Percentiles rank a stretch among this genome's conserved stretches.
Conservation (phyloP, 1,140 invertebrate species). For the Apis florea region DNA sequence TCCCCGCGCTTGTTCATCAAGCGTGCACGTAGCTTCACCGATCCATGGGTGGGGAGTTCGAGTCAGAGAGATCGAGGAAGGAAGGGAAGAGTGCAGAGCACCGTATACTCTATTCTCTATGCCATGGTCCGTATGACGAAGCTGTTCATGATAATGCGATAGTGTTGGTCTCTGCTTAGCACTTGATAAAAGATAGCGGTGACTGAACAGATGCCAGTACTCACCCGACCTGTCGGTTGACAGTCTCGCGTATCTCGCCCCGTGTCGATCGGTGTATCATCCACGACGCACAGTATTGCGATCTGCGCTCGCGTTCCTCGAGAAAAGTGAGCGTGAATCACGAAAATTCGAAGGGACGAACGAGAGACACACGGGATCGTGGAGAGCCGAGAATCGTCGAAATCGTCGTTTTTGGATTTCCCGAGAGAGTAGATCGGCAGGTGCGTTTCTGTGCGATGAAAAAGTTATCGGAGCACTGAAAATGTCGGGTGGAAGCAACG, state of each 20-base stretch:
- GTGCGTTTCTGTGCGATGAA: constrained; percentile 16
- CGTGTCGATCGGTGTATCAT: constrained; percentile 21
- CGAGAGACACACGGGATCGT: neutral
- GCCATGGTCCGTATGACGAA: constrained; percentile 65
- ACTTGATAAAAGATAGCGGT: constrained; percentile 80
- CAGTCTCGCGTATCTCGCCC: constrained; percentile 33
- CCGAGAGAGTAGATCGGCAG: too few species aligned
- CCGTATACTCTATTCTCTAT: constrained; percentile 54
- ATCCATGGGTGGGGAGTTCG: constrained; percentile 64
- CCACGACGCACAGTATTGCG: neutral
- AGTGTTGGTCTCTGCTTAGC: constrained; percentile 75
- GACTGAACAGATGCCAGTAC: constrained; percentile 73
- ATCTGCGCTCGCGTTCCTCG: neutral
- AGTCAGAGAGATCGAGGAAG: constrained; percentile 56
- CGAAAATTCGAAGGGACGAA: neutral
- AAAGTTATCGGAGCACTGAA: neutral
- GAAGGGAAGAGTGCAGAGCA: constrained; percentile 50
- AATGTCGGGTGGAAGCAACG: neutral
- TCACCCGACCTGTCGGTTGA: constrained; percentile 42
- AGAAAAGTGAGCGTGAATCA: neutral
- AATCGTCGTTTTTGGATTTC: neutral
- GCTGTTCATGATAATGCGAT: constrained; percentile 73
- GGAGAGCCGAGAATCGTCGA: too few species aligned
- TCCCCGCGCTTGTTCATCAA: constrained; percentile 46
- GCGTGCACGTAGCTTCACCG: constrained; percentile 60